Evolutionary conservation across 2,888 invertebrate genomes (phyloP).

Genomic region (Epinotia ramella): DNA sequence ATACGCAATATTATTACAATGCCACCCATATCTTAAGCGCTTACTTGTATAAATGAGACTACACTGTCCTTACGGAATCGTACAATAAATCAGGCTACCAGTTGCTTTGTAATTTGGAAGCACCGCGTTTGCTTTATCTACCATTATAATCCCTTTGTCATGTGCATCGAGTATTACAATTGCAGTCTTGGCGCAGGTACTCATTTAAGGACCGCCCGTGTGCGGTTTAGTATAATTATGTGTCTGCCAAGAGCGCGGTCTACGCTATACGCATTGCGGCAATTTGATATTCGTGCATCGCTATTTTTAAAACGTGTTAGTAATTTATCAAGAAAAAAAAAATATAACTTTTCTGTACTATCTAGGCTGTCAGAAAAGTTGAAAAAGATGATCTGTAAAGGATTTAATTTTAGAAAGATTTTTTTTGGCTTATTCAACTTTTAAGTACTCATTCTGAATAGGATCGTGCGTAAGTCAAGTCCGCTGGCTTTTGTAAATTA

Average conservation of each 20-base stretch:
- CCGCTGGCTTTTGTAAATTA: no score
- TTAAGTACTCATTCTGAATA: no score
- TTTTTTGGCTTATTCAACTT: no score
- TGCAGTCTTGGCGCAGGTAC: slow-evolving; percentile 34
- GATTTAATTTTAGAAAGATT: no score
- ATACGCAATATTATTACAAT: slow-evolving; percentile 11
- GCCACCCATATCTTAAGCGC: slow-evolving; percentile 4
- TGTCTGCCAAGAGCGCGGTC: slow-evolving; percentile 15
- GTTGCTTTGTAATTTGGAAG: slow-evolving; percentile 26
- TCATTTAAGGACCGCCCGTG: slow-evolving; percentile 40
- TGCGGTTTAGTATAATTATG: slow-evolving; percentile 34
- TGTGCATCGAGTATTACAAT: slow-evolving; percentile 29
- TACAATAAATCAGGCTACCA: slow-evolving; percentile 23
- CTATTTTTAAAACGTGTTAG: slow-evolving; percentile 21
- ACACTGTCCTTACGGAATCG: slow-evolving; percentile 1
- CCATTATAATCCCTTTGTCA: slow-evolving; percentile 30
- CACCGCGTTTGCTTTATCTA: slow-evolving; percentile 19
- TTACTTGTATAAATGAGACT: neutral
- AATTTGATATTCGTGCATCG: slow-evolving; percentile 26
- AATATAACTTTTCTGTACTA: neutral
- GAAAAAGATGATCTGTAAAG: no score
- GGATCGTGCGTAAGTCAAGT: no score
- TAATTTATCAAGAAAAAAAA: neutral
- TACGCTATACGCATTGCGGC: slow-evolving; percentile 33
- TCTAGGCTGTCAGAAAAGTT: slow-evolving; percentile 7